Base-by-base conservation (phyloP, 2,113 vertebrate genomes). In the Cyprinodon tularosa region DNA sequence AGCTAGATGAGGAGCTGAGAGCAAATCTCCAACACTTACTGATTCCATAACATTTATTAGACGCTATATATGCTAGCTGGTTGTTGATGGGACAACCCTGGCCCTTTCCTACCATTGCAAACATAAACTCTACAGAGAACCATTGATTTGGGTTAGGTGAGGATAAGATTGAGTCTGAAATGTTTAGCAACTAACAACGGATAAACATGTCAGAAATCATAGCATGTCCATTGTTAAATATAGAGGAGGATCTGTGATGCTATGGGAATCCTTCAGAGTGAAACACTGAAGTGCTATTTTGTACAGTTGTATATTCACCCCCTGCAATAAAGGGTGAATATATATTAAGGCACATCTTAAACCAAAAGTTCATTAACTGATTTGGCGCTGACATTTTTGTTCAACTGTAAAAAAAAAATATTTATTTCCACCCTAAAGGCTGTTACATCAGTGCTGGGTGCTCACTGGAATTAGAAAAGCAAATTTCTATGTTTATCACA, bases 381-480 rank as follows among this genome's bases (percentile, higher is more conserved):
- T 7, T 20, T 20, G 17, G 15, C 50, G 10, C 50, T 57, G 50
- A 29, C n/a, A 20, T 3, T 57, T n/a, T 7, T 57, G 20, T 10
- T 20, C 5, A 57, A 57, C 50, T 57, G 17, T 4, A 1, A 17
- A 20, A 20, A 53, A 20, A 53, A 17, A 20, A 20, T 20, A 53
- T 17, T 4, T 53, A 53, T 17, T 53, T 7, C 50, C 8, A 12
- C 12, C 44, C 44, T 11, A 9, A 45, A 11, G 44, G 44, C 44
- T 45, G 44, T 12, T 45, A 45, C 44, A 10, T 45, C 44, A 45
- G n/a, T 57, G 50, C 50, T 72, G 57, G 2, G 65, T 2, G 4
- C 74, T 77, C 22, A 78, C 57, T 61, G 14, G 61, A 44, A 12
- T 71, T 37, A 57, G 66, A 75, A 38, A 66, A 74, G 12, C 0